Conservation (phyloP, 2,888 invertebrate species). For the Campoletis raptor region DNA sequence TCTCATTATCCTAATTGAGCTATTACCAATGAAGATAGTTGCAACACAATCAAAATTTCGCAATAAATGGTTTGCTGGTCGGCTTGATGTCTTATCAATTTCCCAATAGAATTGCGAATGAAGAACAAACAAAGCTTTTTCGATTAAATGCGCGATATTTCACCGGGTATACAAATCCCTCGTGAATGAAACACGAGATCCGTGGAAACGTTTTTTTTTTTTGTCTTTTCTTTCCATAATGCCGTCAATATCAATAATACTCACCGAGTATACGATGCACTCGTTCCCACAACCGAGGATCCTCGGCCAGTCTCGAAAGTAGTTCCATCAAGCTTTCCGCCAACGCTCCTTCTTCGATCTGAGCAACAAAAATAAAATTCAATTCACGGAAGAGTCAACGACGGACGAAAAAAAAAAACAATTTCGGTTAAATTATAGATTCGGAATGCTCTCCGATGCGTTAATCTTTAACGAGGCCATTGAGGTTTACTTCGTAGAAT, state of each 20-base stretch:
- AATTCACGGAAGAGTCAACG: background rate
- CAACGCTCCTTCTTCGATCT: constrained; percentile 73
- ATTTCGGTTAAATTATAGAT: constrained; percentile 3
- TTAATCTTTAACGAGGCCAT: constrained; percentile 40
- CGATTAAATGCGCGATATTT: background rate
- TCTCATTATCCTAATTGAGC: constrained; percentile 64
- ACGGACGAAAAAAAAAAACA: background rate
- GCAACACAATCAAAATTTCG: constrained; percentile 47
- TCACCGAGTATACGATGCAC: constrained; percentile 80
- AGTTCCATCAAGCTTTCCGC: constrained; percentile 79
- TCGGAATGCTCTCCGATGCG: background rate
- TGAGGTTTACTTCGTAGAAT: background rate
- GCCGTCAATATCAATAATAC: constrained; percentile 69
- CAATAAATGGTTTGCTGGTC: constrained; percentile 4
- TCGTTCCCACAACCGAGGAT: constrained; percentile 78
- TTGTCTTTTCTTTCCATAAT: constrained; percentile 30
- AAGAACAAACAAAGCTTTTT: constrained; percentile 31
- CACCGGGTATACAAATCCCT: constrained; percentile 50
- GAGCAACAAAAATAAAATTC: constrained; percentile 44
- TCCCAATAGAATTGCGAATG: constrained; percentile 26
- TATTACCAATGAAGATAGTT: constrained; percentile 55
- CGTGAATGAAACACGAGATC: constrained; percentile 18
- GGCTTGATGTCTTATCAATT: constrained; percentile 61
- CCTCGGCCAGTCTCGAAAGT: constrained; percentile 78
- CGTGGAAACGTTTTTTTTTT: background rate